Conservation (phyloP, 2,888 invertebrate genomes). For the Volucella inanis region DNA sequence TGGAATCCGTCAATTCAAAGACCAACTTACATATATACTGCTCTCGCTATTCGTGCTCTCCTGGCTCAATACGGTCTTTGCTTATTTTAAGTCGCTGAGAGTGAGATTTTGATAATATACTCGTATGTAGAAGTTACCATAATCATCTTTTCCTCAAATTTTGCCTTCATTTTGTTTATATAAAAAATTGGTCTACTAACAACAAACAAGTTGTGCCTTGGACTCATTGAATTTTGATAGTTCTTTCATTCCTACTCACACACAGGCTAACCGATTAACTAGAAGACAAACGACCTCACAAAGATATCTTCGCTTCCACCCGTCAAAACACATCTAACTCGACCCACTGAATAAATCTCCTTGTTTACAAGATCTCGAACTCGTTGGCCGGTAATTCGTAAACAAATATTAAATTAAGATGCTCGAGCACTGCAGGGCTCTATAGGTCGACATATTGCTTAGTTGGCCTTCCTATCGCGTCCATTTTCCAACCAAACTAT, state of each 20-base stretch:
- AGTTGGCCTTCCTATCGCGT: conserved; percentile 4
- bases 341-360: conserved; percentile 46
- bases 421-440: conserved; percentile 23
- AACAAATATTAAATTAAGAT: conserved; percentile 48
- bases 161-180: too few species aligned
- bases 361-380: conserved; percentile 46
- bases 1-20: too few species aligned
- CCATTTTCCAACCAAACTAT: conserved; percentile 20
- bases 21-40: too few species aligned
- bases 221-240: background rate
- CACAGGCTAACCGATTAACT: conserved; percentile 6
- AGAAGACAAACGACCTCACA: conserved; percentile 24
- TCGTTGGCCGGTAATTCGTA: conserved; percentile 3
- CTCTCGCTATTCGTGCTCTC: too few species aligned
- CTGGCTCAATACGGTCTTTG: too few species aligned
- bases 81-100: too few species aligned
- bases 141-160: too few species aligned
- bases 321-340: conserved; percentile 5
- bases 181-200: background rate
- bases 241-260: background rate
- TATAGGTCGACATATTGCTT: conserved; percentile 18
- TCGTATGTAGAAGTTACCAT: too few species aligned
- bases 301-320: conserved; percentile 16
- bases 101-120: too few species aligned
- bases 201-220: conserved; percentile 1